Base-by-base conservation (phyloP, 2,797 vertebrate genomes). In the Enteromius afrohamiltoni region DNA sequence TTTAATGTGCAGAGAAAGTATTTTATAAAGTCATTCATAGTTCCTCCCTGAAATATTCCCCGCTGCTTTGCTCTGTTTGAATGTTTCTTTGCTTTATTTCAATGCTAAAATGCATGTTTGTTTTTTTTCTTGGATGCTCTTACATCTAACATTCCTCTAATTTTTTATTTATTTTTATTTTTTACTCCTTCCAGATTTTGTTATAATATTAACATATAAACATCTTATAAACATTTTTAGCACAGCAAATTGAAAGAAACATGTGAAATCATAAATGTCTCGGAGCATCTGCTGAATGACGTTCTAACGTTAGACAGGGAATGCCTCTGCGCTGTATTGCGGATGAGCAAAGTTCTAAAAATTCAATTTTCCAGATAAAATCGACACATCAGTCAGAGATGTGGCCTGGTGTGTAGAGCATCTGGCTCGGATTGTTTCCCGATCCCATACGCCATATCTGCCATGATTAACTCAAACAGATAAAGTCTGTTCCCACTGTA, bases 401-500 rank as follows among this genome's bases (percentile, higher is more conserved):
- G 31, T 23, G 21, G 51, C 51, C 21, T 58, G 51, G 21, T 4
- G 13, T 58, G 51, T 58, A 17, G 53, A 3, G 13, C 31, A 58
- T 58, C 73, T 58, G 73, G 31, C 31, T 58, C 21, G 21, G 21
- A 23, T 76, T 76, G 31, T 76, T 40, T 76, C 51, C 73, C 10
- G 11, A 76, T 23, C 51, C 73, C 51, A 58, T 55, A 13, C 51
- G 21, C 31, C 51, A n/a, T 58, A 58, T 76, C 74, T 60, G 14
- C 53, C 53, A 26, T 58, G 73, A 76, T 76, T 26, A 76, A 76
- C 73, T 58, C n/a, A 40, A 75, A 58, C 51, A 11, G 74, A 58
- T 76, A 17, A 42, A 76, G 74, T 76, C 13, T 60, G 21, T 80
- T 70, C 34, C 31, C 51, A 29, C 78, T 80, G 79, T 71, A 62